Evolutionary conservation across 2,113 vertebrate genomes (phyloP).

Genomic region (Bubo blakistoni): DNA sequence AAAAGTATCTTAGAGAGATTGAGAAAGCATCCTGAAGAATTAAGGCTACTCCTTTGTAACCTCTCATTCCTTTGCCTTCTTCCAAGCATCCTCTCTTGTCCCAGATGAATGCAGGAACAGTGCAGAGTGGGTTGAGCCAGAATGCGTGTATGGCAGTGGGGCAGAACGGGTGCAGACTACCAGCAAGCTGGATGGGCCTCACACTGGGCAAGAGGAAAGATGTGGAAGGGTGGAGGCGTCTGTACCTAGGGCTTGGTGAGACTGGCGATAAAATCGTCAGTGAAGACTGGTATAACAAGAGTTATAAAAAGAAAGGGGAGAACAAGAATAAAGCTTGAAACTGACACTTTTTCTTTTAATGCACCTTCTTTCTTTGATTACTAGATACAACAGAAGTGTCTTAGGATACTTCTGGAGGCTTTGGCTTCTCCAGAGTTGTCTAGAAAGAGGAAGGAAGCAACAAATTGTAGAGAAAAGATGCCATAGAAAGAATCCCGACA

Average conservation of each 20-base stretch:
- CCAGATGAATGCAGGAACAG: background rate
- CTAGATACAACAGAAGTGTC: background rate
- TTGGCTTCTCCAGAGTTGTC: background rate
- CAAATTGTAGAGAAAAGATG: background rate
- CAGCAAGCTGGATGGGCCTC: background rate
- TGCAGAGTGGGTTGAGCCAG: background rate
- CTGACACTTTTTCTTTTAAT: background rate
- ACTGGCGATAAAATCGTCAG: background rate
- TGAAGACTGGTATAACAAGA: background rate
- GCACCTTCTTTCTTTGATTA: background rate
- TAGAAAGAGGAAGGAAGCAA: background rate
- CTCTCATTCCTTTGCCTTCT: background rate
- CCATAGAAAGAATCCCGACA: background rate
- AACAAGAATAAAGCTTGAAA: background rate
- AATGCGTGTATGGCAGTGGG: background rate
- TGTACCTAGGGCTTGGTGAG: background rate
- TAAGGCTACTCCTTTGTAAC: background rate
- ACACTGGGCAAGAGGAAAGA: background rate
- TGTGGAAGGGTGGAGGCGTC: background rate
- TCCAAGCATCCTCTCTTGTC: background rate
- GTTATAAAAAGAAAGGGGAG: background rate
- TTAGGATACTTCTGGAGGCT: background rate
- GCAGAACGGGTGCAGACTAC: background rate
- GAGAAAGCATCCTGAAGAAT: background rate
- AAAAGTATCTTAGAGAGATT: background rate